Base-by-base conservation (phyloP, 2,113 vertebrate species). In the Petromus typicus region DNA sequence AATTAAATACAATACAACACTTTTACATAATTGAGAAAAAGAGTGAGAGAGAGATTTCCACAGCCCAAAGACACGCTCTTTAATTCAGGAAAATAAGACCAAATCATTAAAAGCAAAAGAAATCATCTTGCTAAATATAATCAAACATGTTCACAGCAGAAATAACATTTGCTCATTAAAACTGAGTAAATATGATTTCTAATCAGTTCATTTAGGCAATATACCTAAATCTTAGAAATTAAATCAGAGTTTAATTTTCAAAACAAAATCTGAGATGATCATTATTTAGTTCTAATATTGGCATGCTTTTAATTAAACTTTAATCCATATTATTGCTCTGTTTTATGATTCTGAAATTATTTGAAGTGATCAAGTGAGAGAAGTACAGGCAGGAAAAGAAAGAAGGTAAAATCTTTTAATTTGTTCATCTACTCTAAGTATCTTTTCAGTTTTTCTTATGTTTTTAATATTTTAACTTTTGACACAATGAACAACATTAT, bases 321-420 rank as follows among this genome's bases (percentile, higher is more conserved):
- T 89, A 96, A 89, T 95, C 94, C 69, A 9, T 25, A 45, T 92
- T 97, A 92, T 95, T 97, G 25, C 40, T 96, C 84, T 97, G 80
- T 95, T 51, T 92, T 92, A 81, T 96, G 69, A 76, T 83, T 95
- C 86, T 96, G 91, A 96, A 94, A 25, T 86, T 80, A 97, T 97
- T 94, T 94, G n/a, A 76, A 48, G 64, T 1, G 79, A 43, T 9
- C n/a, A 75, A 73, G 32, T 71, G 37, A 14, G 43, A 56, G 5
- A 66, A 18, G 4, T 34, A n/a, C 5, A 59, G 18, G 9, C 8
- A 78, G 18, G 34, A 40, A 34, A 16, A 73, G 34, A 23, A 48
- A 59, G 8, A 90, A 93, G 7, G 20, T 87, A 89, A 97, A 90
- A 11, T 10, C 18, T 27, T 1, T 91, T 71, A 37, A 96, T 86